These are phyloP conservation scores for Dexiosoma caninum DNA, from an alignment of 2,888 invertebrate species.

Conservation along the genomic window DNA sequence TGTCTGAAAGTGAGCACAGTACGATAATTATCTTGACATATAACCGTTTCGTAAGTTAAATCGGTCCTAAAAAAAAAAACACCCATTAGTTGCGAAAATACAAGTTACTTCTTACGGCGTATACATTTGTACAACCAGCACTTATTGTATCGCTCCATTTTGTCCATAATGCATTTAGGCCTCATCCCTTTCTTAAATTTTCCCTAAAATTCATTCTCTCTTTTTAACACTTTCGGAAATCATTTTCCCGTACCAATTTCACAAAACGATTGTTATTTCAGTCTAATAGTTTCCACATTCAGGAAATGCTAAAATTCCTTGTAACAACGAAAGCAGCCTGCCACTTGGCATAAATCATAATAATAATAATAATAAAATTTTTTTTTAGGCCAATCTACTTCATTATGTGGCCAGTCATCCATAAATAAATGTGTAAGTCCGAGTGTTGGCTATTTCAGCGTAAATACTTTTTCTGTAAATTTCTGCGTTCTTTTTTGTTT, in stretches of 20 bases:
- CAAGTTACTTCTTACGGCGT: no score
- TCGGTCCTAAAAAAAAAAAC: no score
- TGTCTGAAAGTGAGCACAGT: no score
- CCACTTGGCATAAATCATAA: conserved; percentile 42
- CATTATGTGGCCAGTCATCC: conserved; percentile 20
- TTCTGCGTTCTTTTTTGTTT: conserved; percentile 15
- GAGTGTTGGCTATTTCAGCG: conserved; percentile 3
- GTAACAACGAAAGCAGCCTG: conserved; percentile 4
- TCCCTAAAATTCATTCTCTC: background rate
- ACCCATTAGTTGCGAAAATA: no score
- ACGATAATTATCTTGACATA: no score
- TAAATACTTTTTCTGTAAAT: background rate
- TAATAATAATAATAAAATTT: background rate
- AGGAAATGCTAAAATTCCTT: conserved; percentile 14
- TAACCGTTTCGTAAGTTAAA: no score
- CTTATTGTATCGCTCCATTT: conserved; percentile 5
- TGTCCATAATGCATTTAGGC: background rate
- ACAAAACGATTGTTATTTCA: conserved; percentile 23
- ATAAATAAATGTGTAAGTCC: conserved; percentile 20
- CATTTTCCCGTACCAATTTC: background rate
- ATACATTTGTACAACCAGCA: background rate
- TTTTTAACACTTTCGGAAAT: background rate
- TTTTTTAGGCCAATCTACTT: conserved; percentile 36
- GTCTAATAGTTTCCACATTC: conserved; percentile 22
- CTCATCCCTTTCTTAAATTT: background rate